Evolutionary conservation across 2,113 vertebrate genomes (phyloP), one percentile per base, ranked within the genome.

Genomic region (Mesoclemmys tuberculata): DNA sequence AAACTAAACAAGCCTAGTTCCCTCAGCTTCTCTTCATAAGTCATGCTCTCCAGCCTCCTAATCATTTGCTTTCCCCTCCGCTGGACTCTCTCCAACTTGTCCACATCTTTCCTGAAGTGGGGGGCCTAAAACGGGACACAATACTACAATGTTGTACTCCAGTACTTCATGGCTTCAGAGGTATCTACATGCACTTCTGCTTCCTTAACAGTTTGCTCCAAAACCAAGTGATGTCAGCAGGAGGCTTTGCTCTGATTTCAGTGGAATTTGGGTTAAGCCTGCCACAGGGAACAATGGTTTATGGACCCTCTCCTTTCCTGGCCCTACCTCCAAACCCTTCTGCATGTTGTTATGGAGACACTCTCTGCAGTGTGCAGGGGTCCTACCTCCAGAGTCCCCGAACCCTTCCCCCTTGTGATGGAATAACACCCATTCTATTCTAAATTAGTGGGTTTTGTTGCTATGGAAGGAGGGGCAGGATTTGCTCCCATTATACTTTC

Each of bases 161-260:
- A 51, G 14, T 51, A 51, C 51, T 44, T 56, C 74, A 79, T 27
- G n/a, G 18, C 41, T 22, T 46, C 44, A 38, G 31, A 75, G n/a
- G 1, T 68, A 77, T 71, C 19, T 14, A 84, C 31, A 1, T 3
- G 12, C 24, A 6, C 84, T 88, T 61, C 10, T 68, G 80, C 8
- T 86, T 85, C 52, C 18, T 26, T 82, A 3, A 0, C 0, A 35
- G 1, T 21, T 74, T 1, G 3, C 51, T 31, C 1, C 48, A 75
- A 85, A 2, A 85, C 2, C 29, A 3, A 27, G 79, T 14, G 75
- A 95, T 87, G 41, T 38, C 71, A 1, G 35, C 26, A 4, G 2
- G 10, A 90, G 68, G 38, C 44, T 48, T 84, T 5, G 35, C 64
- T 11, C 56, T 80, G 35, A 38, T n/a, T 68, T 68, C 35, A 68